Conservation (phyloP, 2,113 vertebrate species). For the Barnardius zonarius region DNA sequence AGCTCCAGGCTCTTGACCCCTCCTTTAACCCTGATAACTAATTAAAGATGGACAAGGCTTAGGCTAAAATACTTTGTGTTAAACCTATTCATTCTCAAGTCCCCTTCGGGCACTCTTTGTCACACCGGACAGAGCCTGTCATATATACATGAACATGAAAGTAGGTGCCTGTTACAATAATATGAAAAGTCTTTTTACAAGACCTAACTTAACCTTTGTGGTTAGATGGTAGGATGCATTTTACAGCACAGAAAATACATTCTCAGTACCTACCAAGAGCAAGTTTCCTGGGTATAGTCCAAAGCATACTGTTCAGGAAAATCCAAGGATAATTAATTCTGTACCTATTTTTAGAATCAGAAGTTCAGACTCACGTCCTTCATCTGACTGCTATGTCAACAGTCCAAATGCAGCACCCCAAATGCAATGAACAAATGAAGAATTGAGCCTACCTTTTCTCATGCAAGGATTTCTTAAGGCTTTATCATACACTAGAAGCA, state of each 20-base stretch:
- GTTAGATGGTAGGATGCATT: constrained; percentile 9
- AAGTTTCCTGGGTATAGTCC: not conserved
- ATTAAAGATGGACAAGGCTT: constrained; percentile 81
- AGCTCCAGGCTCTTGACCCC: constrained; percentile 73
- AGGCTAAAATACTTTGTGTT: constrained; percentile 74
- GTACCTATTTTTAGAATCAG: not conserved
- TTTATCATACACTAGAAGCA: not conserved
- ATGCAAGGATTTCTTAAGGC: not conserved
- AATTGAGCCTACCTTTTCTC: not conserved
- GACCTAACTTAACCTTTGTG: constrained; percentile 38
- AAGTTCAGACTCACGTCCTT: not conserved
- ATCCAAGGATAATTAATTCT: not conserved
- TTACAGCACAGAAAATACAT: constrained; percentile 7
- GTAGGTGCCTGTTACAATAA: constrained; percentile 36
- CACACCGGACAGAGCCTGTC: constrained; percentile 40
- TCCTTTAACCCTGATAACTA: constrained; percentile 76
- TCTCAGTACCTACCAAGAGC: not conserved
- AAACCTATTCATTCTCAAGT: constrained; percentile 71
- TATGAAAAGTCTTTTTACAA: constrained; percentile 16
- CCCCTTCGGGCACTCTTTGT: constrained; percentile 70
- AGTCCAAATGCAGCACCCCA: not conserved
- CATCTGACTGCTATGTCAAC: not conserved
- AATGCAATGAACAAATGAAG: not conserved
- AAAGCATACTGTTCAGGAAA: not conserved
- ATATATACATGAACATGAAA: constrained; percentile 66